Base-by-base conservation (phyloP, 2,797 vertebrate genomes). In the Sebastes elongatus region DNA sequence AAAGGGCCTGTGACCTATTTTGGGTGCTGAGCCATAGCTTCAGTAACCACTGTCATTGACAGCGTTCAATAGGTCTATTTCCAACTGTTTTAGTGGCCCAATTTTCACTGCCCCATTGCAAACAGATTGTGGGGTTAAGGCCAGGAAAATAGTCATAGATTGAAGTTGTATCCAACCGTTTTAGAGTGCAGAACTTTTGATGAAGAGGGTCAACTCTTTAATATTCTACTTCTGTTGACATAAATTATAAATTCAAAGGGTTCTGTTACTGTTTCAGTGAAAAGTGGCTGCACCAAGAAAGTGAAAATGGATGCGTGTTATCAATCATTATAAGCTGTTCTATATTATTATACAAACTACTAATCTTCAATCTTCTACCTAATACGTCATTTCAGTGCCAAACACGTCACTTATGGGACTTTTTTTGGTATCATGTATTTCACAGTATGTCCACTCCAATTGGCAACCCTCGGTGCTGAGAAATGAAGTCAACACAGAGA, bases 111-210 rank as follows among this genome's bases (percentile, higher is more conserved):
- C 57, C 83, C 83, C 81, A 82, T 90, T 90, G 87, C 87, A 81
- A 87, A 91, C 86, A 87, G 80, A 88, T 66, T 84, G 82, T 76
- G 27, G 82, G 75, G 68, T 82, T 63, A 81, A 42, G 52, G 87
- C 91, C 92, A 94, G 93, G 92, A 93, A 93, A 93, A 92, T 89
- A 93, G 86, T 93, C 89, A 93, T 90, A 64, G 64, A 74, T 62
- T 86, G 76, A 86, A 80, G 88, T 63, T 62, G 49, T 68, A 79
- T 93, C 91, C 89, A 93, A 88, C 60, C 18, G 20, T 88, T 91
- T 88, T 62, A 85, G 80, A 85, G 78, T 11, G 81, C 53, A 83
- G 77, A 85, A 67, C 80, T 65, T 87, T 86, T 79, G 84, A 89
- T 83, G 85, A 88, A 63, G 64, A 35, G 60, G 89, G 80, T 92